Conservation (phyloP, 2,888 invertebrate species). For the Euzophera pinguis region DNA sequence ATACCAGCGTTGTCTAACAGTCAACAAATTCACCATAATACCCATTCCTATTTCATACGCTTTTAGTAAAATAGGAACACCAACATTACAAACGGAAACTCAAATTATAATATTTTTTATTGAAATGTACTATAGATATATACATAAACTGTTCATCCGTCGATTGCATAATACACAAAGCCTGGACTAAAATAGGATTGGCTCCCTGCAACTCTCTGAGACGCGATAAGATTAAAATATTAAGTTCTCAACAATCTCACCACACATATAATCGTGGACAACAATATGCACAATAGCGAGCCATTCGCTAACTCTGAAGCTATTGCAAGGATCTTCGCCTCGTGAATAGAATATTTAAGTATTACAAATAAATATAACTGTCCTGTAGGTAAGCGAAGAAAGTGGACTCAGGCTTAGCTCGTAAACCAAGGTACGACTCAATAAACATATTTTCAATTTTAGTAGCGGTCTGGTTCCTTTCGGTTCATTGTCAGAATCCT, state of each 20-base stretch:
- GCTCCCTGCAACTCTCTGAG: slow-evolving; percentile 16
- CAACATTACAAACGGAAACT: too few species aligned
- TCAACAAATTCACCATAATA: too few species aligned
- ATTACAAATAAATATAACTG: slow-evolving; percentile 71
- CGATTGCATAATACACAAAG: not conserved
- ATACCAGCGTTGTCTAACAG: too few species aligned
- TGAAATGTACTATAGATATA: too few species aligned
- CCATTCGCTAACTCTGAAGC: slow-evolving; percentile 27
- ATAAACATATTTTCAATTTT: slow-evolving; percentile 58
- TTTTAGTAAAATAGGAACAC: too few species aligned
- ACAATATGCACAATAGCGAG: slow-evolving; percentile 41
- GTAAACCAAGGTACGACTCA: slow-evolving; percentile 63
- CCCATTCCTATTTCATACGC: too few species aligned
- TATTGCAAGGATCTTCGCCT: slow-evolving; percentile 25
- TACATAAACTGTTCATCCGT: not conserved
- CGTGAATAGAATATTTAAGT: slow-evolving; percentile 46
- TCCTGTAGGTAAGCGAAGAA: slow-evolving; percentile 50
- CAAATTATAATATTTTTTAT: too few species aligned
- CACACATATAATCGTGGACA: slow-evolving; percentile 49
- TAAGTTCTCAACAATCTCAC: slow-evolving; percentile 47
- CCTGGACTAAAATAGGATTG: not conserved
- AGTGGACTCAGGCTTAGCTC: slow-evolving; percentile 50
- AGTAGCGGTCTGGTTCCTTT: slow-evolving; percentile 24
- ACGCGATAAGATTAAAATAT: slow-evolving; percentile 41
- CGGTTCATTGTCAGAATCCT: slow-evolving; percentile 10